Conservation (phyloP, 2,888 invertebrate genomes). For the Tinea semifulvella region DNA sequence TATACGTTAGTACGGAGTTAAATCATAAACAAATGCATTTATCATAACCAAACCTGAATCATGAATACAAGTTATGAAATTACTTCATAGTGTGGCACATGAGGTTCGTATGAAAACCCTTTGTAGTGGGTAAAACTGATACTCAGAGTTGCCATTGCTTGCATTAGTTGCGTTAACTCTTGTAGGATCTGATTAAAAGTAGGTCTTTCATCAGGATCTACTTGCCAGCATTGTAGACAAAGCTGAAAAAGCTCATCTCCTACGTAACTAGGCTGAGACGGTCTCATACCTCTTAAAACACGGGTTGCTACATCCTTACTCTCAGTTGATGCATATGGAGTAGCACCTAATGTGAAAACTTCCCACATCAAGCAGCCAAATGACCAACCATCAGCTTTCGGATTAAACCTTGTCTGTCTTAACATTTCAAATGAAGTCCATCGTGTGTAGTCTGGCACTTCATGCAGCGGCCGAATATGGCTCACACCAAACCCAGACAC, state of each 20-base stretch:
- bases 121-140: slow-evolving; percentile 57
- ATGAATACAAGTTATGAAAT: slow-evolving; percentile 36
- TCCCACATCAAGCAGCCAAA: slow-evolving; percentile 87
- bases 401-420: slow-evolving; percentile 72
- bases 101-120: slow-evolving; percentile 52
- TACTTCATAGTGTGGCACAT: slow-evolving; percentile 53
- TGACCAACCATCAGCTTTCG: slow-evolving; percentile 84
- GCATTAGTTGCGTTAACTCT: slow-evolving; percentile 27
- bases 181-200: slow-evolving; percentile 70
- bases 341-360: slow-evolving; percentile 79
- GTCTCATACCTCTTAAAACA: slow-evolving; percentile 74
- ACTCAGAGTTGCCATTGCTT: slow-evolving; percentile 39
- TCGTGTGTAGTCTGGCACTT: slow-evolving; percentile 77
- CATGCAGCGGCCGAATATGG: slow-evolving; percentile 68
- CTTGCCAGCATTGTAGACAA: slow-evolving; percentile 85
- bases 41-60: too few species aligned
- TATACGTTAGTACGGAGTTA: too few species aligned
- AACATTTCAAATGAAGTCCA: slow-evolving; percentile 85
- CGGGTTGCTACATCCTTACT: slow-evolving; percentile 74
- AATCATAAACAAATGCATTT: too few species aligned
- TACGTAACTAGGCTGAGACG: slow-evolving; percentile 77
- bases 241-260: slow-evolving; percentile 84
- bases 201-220: slow-evolving; percentile 82
- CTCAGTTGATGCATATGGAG: slow-evolving; percentile 76
- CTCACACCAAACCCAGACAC: slow-evolving; percentile 79